A percentile compares a stretch with the other conserved stretches of the same genome.
Conservation (phyloP, 2,113 vertebrate genomes). For the Accipiter virgatus region DNA sequence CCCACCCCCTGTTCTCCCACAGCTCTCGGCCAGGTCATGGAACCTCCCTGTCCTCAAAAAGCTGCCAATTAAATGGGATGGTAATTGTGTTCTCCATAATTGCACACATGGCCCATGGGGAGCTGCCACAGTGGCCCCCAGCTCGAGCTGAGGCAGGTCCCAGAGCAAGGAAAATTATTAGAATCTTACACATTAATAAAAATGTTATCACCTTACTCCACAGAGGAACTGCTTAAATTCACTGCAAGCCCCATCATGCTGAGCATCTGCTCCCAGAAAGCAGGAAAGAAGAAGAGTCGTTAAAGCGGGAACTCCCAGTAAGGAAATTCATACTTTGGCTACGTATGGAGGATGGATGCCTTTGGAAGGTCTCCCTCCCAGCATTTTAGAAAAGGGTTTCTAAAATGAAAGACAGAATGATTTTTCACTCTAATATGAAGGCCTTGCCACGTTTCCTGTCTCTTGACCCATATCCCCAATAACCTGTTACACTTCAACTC, state of each 20-base stretch:
- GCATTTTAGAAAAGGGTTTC: background rate
- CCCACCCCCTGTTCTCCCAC: background rate
- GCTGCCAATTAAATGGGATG: background rate
- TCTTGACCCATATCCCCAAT: background rate
- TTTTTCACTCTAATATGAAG: background rate
- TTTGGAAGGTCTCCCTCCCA: background rate
- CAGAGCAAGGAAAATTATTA: conserved; percentile 12
- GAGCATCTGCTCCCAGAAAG: background rate
- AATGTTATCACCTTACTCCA: conserved; percentile 22
- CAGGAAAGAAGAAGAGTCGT: background rate
- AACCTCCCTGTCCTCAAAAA: background rate
- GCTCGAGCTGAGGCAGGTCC: background rate
- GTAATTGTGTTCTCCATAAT: background rate
- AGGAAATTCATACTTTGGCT: background rate
- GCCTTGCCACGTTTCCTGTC: background rate
- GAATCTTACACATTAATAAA: conserved; percentile 16
- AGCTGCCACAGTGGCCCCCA: background rate
- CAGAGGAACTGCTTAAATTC: background rate
- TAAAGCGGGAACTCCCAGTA: background rate
- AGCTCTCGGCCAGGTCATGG: background rate
- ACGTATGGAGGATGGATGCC: rapidly evolving
- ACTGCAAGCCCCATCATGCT: background rate
- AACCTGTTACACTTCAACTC: background rate
- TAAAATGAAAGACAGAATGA: background rate
- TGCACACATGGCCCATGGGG: background rate